Percentiles rank a stretch among this genome's conserved stretches.
Conservation (phyloP, 2,888 invertebrate genomes). For the Dynastes tityus region DNA sequence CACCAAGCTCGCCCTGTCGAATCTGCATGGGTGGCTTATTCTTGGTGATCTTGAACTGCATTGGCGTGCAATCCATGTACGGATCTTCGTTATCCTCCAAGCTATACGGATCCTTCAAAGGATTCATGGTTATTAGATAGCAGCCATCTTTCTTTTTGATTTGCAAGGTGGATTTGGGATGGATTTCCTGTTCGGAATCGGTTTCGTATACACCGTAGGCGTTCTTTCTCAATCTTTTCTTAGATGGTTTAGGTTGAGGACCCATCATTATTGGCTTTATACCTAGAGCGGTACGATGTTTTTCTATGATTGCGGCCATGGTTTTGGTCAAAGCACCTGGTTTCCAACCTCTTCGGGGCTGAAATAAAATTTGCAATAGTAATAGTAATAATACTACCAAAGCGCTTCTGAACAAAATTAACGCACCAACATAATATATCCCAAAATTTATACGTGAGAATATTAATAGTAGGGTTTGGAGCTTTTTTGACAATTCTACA, state of each 20-base stretch:
- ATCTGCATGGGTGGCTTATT: conserved; percentile 69
- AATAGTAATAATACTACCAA: too few relatives aligned
- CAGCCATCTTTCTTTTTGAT: conserved; percentile 79
- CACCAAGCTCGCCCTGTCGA: conserved; percentile 70
- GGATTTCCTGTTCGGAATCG: conserved; percentile 70
- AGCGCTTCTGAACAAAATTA: too few relatives aligned
- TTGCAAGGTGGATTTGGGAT: conserved; percentile 77
- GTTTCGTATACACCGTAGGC: conserved; percentile 63
- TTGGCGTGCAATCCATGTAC: conserved; percentile 79
- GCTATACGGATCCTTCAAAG: conserved; percentile 76
- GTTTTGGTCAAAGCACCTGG: conserved; percentile 75
- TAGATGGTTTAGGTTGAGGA: conserved; percentile 57
- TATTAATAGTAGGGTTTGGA: too few relatives aligned
- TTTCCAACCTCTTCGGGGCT: conserved; percentile 73
- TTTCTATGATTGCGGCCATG: conserved; percentile 64
- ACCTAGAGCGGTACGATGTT: conserved; percentile 64
- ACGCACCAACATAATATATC: too few relatives aligned
- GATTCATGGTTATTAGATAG: conserved; percentile 79
- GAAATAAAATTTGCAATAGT: conserved; percentile 34
- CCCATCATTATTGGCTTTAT: conserved; percentile 56
- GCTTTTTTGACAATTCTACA: too few relatives aligned
- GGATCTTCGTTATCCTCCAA: conserved; percentile 77
- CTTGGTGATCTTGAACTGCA: conserved; percentile 79
- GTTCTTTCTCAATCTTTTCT: conserved; percentile 70
- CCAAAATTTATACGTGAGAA: too few relatives aligned